phyloP scores from a whole-genome alignment of 2,113 vertebrate genomes.

The Poeciliopsis retropinna region DNA sequence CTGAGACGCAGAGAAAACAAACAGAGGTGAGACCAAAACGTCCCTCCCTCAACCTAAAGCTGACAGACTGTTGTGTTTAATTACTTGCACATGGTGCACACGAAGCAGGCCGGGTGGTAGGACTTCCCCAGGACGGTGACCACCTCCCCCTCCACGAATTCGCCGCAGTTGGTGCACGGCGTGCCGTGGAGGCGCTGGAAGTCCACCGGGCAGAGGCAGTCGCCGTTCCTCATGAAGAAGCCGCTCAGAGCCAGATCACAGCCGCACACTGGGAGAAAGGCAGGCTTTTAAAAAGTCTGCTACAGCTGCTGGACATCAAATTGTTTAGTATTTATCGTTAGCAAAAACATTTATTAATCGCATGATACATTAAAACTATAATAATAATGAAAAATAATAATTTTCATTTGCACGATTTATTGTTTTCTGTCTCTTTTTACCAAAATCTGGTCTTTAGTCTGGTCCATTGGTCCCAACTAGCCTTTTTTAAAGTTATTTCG shows the following conservation, averaged over 20 bases:
- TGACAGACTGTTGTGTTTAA: neutral
- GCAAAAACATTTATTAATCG: too few species aligned
- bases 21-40: neutral
- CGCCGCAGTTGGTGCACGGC: constrained; percentile 89
- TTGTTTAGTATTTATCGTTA: too few species aligned
- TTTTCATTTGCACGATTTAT: too few species aligned
- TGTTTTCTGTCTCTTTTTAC: too few species aligned
- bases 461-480: too few species aligned
- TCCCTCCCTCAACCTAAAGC: neutral
- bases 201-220: constrained; percentile 95
- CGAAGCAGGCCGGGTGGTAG: constrained; percentile 96
- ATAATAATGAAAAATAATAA: too few species aligned
- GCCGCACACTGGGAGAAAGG: constrained; percentile 85
- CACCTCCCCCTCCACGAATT: constrained; percentile 95
- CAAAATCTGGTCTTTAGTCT: too few species aligned
- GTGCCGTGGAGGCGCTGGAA: constrained; percentile 96
- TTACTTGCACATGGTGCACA: constrained; percentile 96
- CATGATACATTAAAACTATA: too few species aligned
- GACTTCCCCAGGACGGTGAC: constrained; percentile 94
- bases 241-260: constrained; percentile 92
- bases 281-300: neutral
- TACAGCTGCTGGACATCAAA: too few species aligned
- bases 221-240: constrained; percentile 93
- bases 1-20: constrained; percentile 68
- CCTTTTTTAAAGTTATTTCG: too few species aligned